Base-by-base conservation (phyloP, 1,140 invertebrate species). In the Trachymyrmex septentrionalis region DNA sequence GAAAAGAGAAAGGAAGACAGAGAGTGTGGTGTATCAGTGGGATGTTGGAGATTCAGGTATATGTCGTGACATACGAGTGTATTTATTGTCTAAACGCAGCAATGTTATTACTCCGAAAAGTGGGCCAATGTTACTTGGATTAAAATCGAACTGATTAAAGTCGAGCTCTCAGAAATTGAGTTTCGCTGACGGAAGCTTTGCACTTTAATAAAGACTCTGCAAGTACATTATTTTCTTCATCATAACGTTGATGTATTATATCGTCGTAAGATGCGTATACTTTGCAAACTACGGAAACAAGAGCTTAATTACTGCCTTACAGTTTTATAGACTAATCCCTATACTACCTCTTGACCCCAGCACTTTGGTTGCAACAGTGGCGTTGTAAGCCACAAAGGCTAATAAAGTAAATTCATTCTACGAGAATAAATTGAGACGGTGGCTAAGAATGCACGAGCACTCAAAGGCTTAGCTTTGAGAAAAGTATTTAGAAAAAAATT, bases 81-180 rank as follows among this genome's bases (percentile, higher is more conserved):
- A 88, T 88, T 88, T 86, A 89, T 89, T 88, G 63, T 57, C 55
- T 14, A 55, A 77, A 77, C 86, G 76, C 81, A 82, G 84, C 87
- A 71, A 88, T 76, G 88, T 90, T 88, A 90, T 88, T 90, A 86
- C 84, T 88, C 57, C 57, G 50, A 57, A 30, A 88, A 89, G 88
- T 89, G 88, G 87, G 84, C 76, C 87, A 90, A 86, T 88, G 87
- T 88, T 88, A 82, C 24, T 63, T 55, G 64, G 53, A 67, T 88
- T 81, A 66, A 85, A 88, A 90, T 90, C 87, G 71, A 88, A 88
- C 84, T 88, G 84, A 89, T 89, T 89, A 89, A 89, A 89, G 87
- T 85, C 19, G 87, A 89, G 34, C 88, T 71, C 86, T 88, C 57
- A 89, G 71, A 88, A 86, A 86, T 88, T 67, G 50, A 66, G 19